phyloP scores from a whole-genome alignment of 2,113 vertebrate genomes.

The Pelecanoides urinatrix region DNA sequence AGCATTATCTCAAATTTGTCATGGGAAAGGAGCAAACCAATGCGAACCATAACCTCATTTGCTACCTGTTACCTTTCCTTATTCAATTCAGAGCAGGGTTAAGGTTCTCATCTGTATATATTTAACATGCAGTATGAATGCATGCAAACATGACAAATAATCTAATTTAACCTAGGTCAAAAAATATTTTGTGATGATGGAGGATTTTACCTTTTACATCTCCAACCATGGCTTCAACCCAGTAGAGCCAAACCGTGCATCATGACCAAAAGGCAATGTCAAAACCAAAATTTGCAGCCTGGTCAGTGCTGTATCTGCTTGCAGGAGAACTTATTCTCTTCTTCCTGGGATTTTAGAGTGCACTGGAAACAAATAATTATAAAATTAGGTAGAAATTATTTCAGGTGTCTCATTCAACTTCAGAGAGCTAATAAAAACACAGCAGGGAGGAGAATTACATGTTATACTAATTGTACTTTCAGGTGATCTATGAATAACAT shows the following conservation, averaged over 20 bases:
- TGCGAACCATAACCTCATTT: background rate
- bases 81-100: background rate
- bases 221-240: background rate
- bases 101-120: background rate
- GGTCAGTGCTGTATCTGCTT: background rate
- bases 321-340: background rate
- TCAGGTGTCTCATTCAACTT: background rate
- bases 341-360: background rate
- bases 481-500: background rate
- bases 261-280: background rate
- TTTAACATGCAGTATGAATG: background rate
- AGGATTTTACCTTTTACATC: background rate
- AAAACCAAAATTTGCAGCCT: background rate
- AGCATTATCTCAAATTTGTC: background rate
- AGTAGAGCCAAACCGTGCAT: background rate
- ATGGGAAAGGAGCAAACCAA: background rate
- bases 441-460: background rate
- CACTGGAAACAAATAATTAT: background rate
- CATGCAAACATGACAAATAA: background rate
- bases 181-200: background rate
- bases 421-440: background rate
- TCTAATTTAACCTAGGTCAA: background rate
- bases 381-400: background rate
- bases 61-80: background rate
- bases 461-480: background rate